Base-by-base conservation (phyloP, 2,113 vertebrate species). In the Mola mola region DNA sequence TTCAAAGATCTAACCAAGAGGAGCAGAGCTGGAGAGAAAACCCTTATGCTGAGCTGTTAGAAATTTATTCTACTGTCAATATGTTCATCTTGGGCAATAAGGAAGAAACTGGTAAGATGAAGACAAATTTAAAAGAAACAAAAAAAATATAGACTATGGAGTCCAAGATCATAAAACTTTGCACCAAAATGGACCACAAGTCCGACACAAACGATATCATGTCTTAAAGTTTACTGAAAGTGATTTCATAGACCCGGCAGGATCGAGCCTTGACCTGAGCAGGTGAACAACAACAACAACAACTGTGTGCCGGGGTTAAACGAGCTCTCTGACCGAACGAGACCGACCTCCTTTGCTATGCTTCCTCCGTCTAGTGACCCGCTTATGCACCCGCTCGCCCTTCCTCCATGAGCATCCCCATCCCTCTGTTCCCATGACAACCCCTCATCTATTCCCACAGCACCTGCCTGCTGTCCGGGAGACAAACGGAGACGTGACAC, bases 401-500 rank as follows among this genome's bases (percentile, higher is more conserved):
- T 37, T 49, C 26, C 49, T 22, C 51, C 46, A 15, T 49, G 20
- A 59, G 69, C 66, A 68, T 79, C 56, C n/a, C 49, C 72, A 68
- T 78, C 62, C 49, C 38, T 42, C 53, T 74, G 81, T 90, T 90
- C 34, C 84, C 73, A 88, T 82, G 75, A 83, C 53, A 84, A 88
- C 86, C 62, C 50, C 40, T 77, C 75, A 63, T 81, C 67, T 66
- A 62, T 76, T 86, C 75, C 78, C 73, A 66, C 60, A 66, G 74
- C 84, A 85, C 81, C 86, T 83, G 84, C 83, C 79, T 81, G 77
- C 75, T 87, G 84, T 86, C 83, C 81, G 4, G 65, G 67, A 83
- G 83, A 79, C 78, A 88, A 79, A 73, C 19, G 65, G 46, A 80
- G 75, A 75, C 2, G 34, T 62, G 77, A 83, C 79, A 83, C 79